A percentile compares a stretch with the other conserved stretches of the same genome.
Conservation (phyloP, 2,113 vertebrate genomes). For the Tupaia chinensis region DNA sequence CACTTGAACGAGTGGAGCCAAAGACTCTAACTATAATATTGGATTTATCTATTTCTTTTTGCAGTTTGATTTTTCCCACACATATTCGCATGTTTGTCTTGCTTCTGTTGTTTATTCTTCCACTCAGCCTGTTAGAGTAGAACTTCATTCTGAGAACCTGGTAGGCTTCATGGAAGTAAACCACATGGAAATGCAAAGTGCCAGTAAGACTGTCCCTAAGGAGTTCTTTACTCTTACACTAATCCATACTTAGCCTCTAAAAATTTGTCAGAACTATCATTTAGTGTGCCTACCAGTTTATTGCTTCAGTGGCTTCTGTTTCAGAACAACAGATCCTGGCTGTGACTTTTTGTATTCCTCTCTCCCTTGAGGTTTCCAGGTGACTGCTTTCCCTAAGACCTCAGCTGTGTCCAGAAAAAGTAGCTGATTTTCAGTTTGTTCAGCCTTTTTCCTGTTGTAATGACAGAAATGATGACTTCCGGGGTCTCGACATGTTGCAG, state of each 20-base stretch:
- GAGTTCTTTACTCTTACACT: background rate
- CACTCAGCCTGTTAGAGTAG: background rate
- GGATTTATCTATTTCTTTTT: background rate
- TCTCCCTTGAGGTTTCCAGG: background rate
- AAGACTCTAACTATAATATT: background rate
- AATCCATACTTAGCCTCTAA: background rate
- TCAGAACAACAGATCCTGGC: background rate
- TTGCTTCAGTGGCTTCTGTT: background rate
- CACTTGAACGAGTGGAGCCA: background rate
- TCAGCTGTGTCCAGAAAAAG: background rate
- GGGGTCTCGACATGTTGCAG: background rate
- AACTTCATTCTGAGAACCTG: background rate
- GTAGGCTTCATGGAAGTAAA: background rate
- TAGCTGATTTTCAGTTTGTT: background rate
- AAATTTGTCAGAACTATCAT: background rate
- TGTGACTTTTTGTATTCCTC: background rate
- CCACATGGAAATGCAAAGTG: rapidly evolving
- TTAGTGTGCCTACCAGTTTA: background rate
- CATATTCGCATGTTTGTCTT: background rate
- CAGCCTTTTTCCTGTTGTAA: background rate
- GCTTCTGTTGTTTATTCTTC: background rate
- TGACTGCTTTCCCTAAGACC: background rate
- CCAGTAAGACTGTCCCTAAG: background rate
- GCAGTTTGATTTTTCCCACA: background rate
- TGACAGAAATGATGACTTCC: background rate